These are phyloP conservation scores for Typhlichthys subterraneus DNA, from an alignment of 2,797 vertebrate genomes.

Conservation along the genomic window DNA sequence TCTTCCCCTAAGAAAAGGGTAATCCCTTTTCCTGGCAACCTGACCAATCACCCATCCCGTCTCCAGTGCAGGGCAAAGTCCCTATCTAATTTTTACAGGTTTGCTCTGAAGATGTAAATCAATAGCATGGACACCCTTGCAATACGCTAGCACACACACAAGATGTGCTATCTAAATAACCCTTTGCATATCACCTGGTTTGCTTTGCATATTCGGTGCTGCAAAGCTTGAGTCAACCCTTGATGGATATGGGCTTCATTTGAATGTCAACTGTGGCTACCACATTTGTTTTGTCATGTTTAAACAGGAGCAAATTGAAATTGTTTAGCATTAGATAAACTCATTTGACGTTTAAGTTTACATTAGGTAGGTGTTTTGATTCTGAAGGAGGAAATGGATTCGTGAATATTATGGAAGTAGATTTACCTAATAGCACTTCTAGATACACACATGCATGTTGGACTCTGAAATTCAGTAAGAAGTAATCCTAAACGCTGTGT, in stretches of 20 bases:
- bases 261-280: slow-evolving; percentile 25
- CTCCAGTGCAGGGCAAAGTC: slow-evolving; percentile 28
- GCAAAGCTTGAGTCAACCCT: slow-evolving; percentile 19
- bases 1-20: slow-evolving; percentile 51
- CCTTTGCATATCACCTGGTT: slow-evolving; percentile 50
- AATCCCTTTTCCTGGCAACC: slow-evolving; percentile 53
- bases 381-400: too few relatives aligned
- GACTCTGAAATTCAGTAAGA: too few relatives aligned
- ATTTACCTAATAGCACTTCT: too few relatives aligned
- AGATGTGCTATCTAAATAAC: slow-evolving; percentile 31
- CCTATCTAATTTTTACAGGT: slow-evolving; percentile 43
- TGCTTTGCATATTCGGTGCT: slow-evolving; percentile 42
- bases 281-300: slow-evolving; percentile 13
- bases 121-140: slow-evolving; percentile 30
- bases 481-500: too few relatives aligned
- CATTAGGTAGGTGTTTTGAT: neutral
- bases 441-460: too few relatives aligned
- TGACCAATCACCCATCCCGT: slow-evolving; percentile 6
- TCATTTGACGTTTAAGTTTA: neutral
- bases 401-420: too few relatives aligned
- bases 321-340: slow-evolving; percentile 4
- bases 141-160: slow-evolving; percentile 9
- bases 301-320: neutral
- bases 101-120: slow-evolving; percentile 52
- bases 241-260: slow-evolving; percentile 4